Percentiles rank a stretch among this genome's conserved stretches.
phyloP scores from a whole-genome alignment of 2,113 vertebrate species.

The Dendropsophus ebraccatus region DNA sequence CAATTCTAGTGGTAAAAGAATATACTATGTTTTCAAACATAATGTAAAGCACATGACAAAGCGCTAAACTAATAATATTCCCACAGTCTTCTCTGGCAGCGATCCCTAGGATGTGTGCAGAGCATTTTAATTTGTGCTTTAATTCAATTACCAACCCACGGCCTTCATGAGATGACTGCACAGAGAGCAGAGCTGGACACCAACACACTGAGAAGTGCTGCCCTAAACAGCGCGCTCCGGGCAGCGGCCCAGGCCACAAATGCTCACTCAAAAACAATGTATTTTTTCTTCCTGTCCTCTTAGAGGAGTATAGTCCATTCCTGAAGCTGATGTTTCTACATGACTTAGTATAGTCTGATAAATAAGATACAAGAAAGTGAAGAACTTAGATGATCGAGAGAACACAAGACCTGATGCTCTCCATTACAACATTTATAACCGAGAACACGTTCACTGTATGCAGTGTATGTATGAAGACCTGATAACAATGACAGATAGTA shows the following conservation, averaged over 20 bases:
- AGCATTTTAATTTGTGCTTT: constrained; percentile 42
- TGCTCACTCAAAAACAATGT: constrained; percentile 5
- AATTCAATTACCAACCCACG: constrained; percentile 1
- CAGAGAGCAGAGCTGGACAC: constrained; percentile 20
- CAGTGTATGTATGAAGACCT: neutral
- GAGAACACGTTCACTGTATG: neutral
- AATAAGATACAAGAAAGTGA: neutral
- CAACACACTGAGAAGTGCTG: constrained; percentile 6
- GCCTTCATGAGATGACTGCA: neutral
- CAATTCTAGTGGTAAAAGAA: neutral
- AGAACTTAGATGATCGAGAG: neutral
- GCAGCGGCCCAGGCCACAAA: neutral
- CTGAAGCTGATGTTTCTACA: constrained; percentile 18
- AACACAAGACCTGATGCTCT: neutral
- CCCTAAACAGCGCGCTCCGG: constrained; percentile 26
- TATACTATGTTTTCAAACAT: neutral
- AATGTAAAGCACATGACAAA: constrained; percentile 10
- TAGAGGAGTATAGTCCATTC: constrained; percentile 7
- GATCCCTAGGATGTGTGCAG: constrained; percentile 17
- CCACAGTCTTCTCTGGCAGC: neutral
- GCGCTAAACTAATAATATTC: neutral
- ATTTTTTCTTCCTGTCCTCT: neutral
- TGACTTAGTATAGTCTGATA: neutral
- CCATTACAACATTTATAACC: neutral
- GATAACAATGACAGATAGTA: neutral